Evolutionary conservation across 2,113 vertebrate species (phyloP).

Genomic region (Sprattus sprattus): DNA sequence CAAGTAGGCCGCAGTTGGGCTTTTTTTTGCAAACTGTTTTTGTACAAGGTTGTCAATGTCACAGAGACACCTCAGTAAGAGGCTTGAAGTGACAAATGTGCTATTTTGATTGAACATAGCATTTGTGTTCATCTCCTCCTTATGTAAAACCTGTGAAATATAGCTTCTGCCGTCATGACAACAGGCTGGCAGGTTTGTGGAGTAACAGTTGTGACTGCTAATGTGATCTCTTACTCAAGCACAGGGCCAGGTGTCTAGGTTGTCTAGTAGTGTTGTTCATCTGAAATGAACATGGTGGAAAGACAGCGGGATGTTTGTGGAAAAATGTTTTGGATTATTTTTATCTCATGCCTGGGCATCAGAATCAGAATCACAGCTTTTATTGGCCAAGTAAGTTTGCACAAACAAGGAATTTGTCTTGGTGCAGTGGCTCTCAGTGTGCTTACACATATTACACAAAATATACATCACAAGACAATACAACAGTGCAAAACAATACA

Average conservation of each 20-base stretch:
- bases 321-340: not conserved
- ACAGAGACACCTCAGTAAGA: not conserved
- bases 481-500: too few relatives aligned
- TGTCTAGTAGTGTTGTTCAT: not conserved
- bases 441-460: too few relatives aligned
- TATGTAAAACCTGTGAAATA: not conserved
- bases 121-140: not conserved
- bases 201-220: not conserved
- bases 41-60: not conserved
- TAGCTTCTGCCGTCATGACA: not conserved
- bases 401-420: too few relatives aligned
- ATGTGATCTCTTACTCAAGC: not conserved
- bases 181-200: not conserved
- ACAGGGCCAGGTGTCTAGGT: not conserved
- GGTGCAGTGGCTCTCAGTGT: too few relatives aligned
- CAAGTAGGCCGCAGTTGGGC: not conserved
- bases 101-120: not conserved
- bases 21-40: not conserved
- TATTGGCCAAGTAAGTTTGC: too few relatives aligned
- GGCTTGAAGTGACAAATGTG: not conserved
- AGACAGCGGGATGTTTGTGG: not conserved
- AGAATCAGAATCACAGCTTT: too few relatives aligned
- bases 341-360: too few relatives aligned
- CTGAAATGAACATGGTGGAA: not conserved
- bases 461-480: too few relatives aligned